These are phyloP conservation scores for Leucania comma DNA, from an alignment of 2,888 invertebrate species.

Conservation along the genomic window DNA sequence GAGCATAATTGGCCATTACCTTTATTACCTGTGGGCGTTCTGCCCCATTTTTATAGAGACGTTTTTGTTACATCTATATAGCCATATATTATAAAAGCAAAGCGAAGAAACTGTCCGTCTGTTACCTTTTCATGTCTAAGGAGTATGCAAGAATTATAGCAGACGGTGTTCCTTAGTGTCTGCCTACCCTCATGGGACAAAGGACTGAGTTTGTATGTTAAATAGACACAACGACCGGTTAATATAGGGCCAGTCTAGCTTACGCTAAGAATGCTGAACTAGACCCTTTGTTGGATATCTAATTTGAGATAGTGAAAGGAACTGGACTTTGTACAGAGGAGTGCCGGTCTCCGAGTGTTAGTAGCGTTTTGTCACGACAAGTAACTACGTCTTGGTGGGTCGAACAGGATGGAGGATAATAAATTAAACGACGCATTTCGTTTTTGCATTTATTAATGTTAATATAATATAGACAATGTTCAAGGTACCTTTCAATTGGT, in stretches of 20 bases:
- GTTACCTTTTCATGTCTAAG: too few species aligned
- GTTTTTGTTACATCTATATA: too few species aligned
- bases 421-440: slow-evolving; percentile 70
- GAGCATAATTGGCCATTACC: too few species aligned
- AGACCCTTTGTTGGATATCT: background rate
- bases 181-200: too few species aligned
- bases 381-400: background rate
- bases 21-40: too few species aligned
- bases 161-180: too few species aligned
- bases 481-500: slow-evolving; percentile 91
- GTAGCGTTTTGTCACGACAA: background rate
- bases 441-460: slow-evolving; percentile 90
- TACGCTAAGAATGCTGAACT: background rate
- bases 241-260: background rate
- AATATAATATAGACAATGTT: slow-evolving; percentile 91
- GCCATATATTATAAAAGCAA: too few species aligned
- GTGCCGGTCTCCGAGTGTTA: background rate
- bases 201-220: background rate
- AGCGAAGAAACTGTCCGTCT: too few species aligned
- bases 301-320: slow-evolving; percentile 21
- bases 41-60: too few species aligned
- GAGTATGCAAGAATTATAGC: too few species aligned
- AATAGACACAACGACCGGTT: background rate
- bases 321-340: slow-evolving; percentile 1
- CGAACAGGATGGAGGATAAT: background rate